Conservation (phyloP, 1,140 invertebrate genomes). For the Anastatus disparis region DNA sequence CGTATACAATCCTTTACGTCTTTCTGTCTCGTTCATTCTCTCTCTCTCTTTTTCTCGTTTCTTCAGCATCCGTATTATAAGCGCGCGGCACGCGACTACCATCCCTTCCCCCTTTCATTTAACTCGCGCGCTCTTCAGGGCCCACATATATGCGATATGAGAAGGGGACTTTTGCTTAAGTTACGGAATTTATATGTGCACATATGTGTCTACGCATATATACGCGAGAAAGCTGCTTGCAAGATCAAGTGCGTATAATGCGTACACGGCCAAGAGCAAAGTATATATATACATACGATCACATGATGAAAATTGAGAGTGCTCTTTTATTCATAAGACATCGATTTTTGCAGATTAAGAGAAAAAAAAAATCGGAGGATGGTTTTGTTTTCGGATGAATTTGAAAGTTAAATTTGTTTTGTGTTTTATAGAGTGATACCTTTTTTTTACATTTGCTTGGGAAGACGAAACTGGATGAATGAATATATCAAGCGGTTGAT, state of each 20-base stretch:
- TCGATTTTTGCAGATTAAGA: conserved; percentile 35
- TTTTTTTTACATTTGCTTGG: too few relatives aligned
- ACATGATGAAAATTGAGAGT: conserved; percentile 24
- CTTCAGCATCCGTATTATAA: background rate
- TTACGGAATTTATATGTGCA: too few relatives aligned
- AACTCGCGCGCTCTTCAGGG: background rate
- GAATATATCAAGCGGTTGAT: background rate
- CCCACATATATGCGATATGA: background rate
- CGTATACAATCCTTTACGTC: conserved; percentile 55
- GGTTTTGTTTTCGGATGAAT: background rate
- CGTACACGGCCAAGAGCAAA: background rate
- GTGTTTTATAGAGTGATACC: too few relatives aligned
- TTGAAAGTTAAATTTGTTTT: conserved; percentile 29
- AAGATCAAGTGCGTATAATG: conserved; percentile 36
- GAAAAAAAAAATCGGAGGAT: too few relatives aligned
- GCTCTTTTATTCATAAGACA: too few relatives aligned
- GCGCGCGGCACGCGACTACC: conserved; percentile 40
- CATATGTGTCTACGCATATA: too few relatives aligned
- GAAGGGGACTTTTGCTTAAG: conserved; percentile 17
- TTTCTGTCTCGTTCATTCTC: background rate
- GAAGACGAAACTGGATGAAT: too few relatives aligned
- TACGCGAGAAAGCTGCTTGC: conserved; percentile 7
- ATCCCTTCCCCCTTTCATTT: conserved; percentile 27
- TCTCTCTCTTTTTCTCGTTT: background rate
- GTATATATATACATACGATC: background rate